A percentile compares a stretch with the other conserved stretches of the same genome.
These are phyloP conservation scores for Heliconius charithonia DNA, from an alignment of 2,888 invertebrate species.

Conservation along the genomic window DNA sequence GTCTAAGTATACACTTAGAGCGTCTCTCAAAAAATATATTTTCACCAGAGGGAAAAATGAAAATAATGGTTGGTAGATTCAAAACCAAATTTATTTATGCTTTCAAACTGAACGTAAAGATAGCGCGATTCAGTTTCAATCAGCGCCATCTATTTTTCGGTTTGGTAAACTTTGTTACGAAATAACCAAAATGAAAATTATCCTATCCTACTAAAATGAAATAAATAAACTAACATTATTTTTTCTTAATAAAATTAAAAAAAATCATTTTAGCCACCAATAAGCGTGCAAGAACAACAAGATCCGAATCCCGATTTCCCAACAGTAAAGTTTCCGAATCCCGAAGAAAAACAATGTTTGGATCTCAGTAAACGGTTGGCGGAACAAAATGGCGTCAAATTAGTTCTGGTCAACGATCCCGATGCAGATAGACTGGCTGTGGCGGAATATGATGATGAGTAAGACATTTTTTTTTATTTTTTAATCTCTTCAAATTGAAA, in stretches of 20 bases:
- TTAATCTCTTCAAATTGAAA: not conserved
- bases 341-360: slow-evolving; percentile 95
- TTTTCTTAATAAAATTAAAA: not conserved
- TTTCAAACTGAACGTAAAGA: not conserved
- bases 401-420: slow-evolving; percentile 98
- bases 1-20: too few species aligned
- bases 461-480: slow-evolving; percentile 31
- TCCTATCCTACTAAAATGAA: too few species aligned
- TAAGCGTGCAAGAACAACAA: slow-evolving; percentile 89
- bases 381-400: slow-evolving; percentile 84
- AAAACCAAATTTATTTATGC: too few species aligned
- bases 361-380: slow-evolving; percentile 91
- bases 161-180: too few species aligned
- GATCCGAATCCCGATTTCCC: slow-evolving; percentile 98
- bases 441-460: slow-evolving; percentile 91
- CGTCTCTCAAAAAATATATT: not conserved
- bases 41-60: not conserved
- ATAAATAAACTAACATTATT: too few species aligned
- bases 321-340: slow-evolving; percentile 98
- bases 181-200: too few species aligned
- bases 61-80: too few species aligned
- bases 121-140: not conserved
- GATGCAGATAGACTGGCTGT: slow-evolving; percentile 98
- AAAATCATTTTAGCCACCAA: slow-evolving; percentile 76
- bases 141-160: not conserved